Conservation (phyloP, 37 sponge, comb jelly and placozoan genomes). For the Dysidea cf. avara region DNA sequence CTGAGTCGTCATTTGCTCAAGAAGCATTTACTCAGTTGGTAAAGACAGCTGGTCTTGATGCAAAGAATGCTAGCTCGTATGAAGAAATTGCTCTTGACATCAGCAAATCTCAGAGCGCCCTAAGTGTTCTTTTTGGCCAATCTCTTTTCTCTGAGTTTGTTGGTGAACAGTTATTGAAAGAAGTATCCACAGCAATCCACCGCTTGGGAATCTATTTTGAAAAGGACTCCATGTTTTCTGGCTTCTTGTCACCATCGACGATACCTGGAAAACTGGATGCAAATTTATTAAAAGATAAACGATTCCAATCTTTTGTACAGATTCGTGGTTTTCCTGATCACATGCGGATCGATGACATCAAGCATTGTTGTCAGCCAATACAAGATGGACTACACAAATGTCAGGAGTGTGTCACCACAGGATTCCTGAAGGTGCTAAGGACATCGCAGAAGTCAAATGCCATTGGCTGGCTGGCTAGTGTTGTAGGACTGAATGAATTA, state of each 20-base stretch:
- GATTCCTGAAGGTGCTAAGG: slow-evolving; percentile 44
- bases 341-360: slow-evolving; percentile 5
- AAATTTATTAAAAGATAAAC: neutral
- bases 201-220: slow-evolving; percentile 58
- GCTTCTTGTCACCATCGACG: slow-evolving; percentile 24
- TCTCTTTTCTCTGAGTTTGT: slow-evolving; percentile 31
- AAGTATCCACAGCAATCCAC: slow-evolving; percentile 4
- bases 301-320: slow-evolving; percentile 41
- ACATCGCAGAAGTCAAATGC: slow-evolving; percentile 40
- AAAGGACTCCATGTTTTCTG: slow-evolving; percentile 18
- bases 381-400: slow-evolving; percentile 50
- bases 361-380: slow-evolving; percentile 16
- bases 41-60: slow-evolving; percentile 9
- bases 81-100: neutral
- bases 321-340: slow-evolving; percentile 47
- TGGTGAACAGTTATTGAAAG: slow-evolving; percentile 20
- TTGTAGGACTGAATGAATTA: slow-evolving; percentile 63
- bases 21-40: slow-evolving; percentile 5
- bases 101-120: too few relatives aligned
- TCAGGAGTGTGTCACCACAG: slow-evolving; percentile 32
- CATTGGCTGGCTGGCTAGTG: slow-evolving; percentile 72
- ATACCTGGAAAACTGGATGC: slow-evolving; percentile 22
- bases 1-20: neutral
- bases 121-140: slow-evolving; percentile 7
- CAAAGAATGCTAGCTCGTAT: slow-evolving; percentile 14